Conservation (phyloP, 2,113 vertebrate genomes). For the Crotalus tigris region DNA sequence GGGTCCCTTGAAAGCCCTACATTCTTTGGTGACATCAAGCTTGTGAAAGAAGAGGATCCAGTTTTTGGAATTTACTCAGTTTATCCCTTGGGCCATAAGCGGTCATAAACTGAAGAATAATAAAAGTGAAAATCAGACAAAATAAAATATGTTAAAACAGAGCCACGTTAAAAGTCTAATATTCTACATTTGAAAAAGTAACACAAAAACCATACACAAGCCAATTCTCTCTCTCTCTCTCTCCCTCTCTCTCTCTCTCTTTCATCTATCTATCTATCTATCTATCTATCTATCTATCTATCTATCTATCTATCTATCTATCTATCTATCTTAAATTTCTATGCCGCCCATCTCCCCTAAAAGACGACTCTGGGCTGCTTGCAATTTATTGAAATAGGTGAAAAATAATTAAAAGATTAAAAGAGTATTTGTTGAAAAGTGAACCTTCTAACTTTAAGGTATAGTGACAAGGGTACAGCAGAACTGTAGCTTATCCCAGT, state of each 20-base stretch:
- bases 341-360: too few relatives aligned
- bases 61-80: too few relatives aligned
- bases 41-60: background rate
- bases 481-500: background rate
- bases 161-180: background rate
- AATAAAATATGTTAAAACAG: background rate
- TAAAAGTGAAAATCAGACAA: background rate
- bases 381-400: too few relatives aligned
- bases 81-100: too few relatives aligned
- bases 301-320: too few relatives aligned
- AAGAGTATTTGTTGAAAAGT: background rate
- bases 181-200: background rate
- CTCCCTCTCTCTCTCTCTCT: rapidly evolving
- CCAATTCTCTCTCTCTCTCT: background rate
- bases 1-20: background rate
- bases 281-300: too few relatives aligned
- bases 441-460: background rate
- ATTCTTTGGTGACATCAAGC: background rate
- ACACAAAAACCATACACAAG: background rate
- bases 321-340: too few relatives aligned
- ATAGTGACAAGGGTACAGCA: background rate
- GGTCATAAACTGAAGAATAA: too few relatives aligned
- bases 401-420: background rate
- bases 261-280: too few relatives aligned
- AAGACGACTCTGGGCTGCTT: too few relatives aligned